Evolutionary conservation across 2,888 invertebrate species (phyloP), one percentile per base, ranked within the genome.

Genomic region (Eledona agricola): DNA sequence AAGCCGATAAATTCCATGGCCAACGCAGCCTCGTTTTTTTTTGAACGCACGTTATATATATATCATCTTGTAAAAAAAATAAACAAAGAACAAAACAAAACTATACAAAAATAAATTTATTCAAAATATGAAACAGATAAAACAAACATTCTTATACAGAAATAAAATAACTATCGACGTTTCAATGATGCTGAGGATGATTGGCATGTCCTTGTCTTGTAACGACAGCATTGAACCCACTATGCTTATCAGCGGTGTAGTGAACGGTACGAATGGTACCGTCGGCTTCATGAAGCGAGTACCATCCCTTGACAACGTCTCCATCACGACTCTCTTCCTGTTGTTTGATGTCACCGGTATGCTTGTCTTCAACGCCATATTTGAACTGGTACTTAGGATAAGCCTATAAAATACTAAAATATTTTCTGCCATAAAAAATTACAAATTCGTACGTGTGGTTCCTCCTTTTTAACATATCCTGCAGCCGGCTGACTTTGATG

Each of bases 291-390:
- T 51, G 51, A 1, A 55, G 11, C 2, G 55, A 55, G 9, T 55
- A 55, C 4, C 11, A 9, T n/a, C 55, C 55, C 17, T 55, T 55
- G 7, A 55, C 55, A 3, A 55, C 51, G 29, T 55, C 55, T 1
- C 55, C 55, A 46, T 55, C 51, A 4, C 55, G 31, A 7, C 34
- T 47, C 23, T 55, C 55, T 11, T 51, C 35, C 4, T 55, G 55
- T 1, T 40, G 34, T 35, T 55, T 55, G 3, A 55, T 42, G 31
- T 55, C 55, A 1, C 55, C 55, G 12, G 55, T 55, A 12, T 55
- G 51, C 17, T 46, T 20, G 9, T 55, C 55, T 9, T 51, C 47
- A 6, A 55, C 51, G 6, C 55, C 55, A 28, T 55, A 55, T 42
- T 55, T 55, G 17, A 46, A 55, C 6, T 26, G 15, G 17, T 55